Percentiles rank a stretch among this genome's conserved stretches.
These are phyloP conservation scores for Helicoverpa zea DNA, from an alignment of 1,140 invertebrate genomes.

Conservation along the genomic window DNA sequence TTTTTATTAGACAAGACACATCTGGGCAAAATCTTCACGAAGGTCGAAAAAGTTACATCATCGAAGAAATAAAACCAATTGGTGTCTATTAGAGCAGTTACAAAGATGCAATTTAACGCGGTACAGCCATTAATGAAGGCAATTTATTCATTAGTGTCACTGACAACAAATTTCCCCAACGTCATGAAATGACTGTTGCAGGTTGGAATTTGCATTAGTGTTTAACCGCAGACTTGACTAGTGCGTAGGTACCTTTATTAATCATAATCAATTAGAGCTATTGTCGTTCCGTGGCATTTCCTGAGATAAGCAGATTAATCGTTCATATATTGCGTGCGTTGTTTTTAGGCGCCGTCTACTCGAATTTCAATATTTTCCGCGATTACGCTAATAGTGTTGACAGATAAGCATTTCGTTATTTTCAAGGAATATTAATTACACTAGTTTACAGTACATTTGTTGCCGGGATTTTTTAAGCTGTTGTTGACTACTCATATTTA, in stretches of 20 bases:
- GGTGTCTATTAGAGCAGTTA: constrained; percentile 53
- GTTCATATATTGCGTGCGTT: constrained; percentile 1
- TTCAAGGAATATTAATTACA: neutral
- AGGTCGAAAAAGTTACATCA: constrained; percentile 30
- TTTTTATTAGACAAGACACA: constrained; percentile 11
- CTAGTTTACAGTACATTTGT: too few relatives aligned
- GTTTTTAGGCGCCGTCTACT: neutral
- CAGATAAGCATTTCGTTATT: neutral
- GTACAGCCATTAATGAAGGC: constrained; percentile 46
- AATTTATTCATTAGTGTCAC: constrained; percentile 40
- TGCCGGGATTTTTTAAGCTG: too few relatives aligned
- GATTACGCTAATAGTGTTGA: neutral
- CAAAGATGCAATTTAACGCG: constrained; percentile 55
- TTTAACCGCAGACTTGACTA: neutral
- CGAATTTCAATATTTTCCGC: neutral
- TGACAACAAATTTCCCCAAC: constrained; percentile 7
- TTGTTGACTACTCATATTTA: too few relatives aligned
- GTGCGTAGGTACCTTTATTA: neutral
- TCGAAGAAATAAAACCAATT: constrained; percentile 54
- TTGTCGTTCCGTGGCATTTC: too few relatives aligned
- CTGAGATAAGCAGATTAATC: constrained; percentile 7
- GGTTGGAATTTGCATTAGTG: constrained; percentile 5
- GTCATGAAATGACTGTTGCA: constrained; percentile 6
- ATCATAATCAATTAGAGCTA: constrained; percentile 7
- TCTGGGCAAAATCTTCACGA: neutral